These are phyloP conservation scores for Enteromius viviparus DNA, from an alignment of 2,797 vertebrate genomes.

Conservation along the genomic window DNA sequence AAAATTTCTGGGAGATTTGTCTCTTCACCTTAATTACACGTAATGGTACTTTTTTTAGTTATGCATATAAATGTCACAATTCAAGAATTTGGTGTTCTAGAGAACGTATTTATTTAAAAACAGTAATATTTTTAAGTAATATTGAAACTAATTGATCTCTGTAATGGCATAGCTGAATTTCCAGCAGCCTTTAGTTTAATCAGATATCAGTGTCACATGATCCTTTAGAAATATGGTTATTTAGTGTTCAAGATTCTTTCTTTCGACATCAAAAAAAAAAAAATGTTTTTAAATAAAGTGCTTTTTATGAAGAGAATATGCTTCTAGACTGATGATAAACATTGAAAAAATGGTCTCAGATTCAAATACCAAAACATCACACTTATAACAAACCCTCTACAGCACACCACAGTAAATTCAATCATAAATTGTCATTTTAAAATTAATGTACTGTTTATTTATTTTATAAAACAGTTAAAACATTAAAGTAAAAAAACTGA, in stretches of 20 bases:
- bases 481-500: not conserved
- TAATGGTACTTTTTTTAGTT: not conserved
- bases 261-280: no score
- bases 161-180: not conserved
- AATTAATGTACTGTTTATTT: not conserved
- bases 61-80: not conserved
- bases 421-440: not conserved
- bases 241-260: no score
- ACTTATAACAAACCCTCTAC: not conserved
- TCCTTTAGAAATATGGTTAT: not conserved
- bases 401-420: not conserved
- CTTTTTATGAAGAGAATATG: no score
- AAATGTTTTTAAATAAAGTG: no score
- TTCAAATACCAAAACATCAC: constrained; percentile 1
- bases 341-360: not conserved
- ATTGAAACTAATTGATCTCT: not conserved
- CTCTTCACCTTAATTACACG: not conserved
- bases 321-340: not conserved
- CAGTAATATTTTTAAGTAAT: not conserved
- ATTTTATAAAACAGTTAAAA: not conserved
- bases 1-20: not conserved
- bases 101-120: not conserved
- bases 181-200: not conserved
- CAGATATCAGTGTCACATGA: not conserved
- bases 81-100: not conserved